Evolutionary conservation across 2,888 invertebrate genomes (phyloP), one percentile per base, ranked within the genome.

Genomic region (Atherix ibis): DNA sequence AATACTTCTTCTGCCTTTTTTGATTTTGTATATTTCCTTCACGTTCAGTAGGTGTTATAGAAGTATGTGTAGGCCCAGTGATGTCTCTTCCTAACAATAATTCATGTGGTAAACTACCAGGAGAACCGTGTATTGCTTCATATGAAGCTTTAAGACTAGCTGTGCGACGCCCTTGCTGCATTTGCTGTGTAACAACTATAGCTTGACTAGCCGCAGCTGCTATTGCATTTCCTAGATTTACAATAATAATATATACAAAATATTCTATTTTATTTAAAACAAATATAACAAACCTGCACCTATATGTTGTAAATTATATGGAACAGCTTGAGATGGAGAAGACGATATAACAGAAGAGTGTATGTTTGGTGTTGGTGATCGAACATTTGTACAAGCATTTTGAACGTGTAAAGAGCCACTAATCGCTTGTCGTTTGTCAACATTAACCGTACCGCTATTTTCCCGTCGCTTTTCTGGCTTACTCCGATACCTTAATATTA

Each of bases 191-290:
- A 2, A 91, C 91, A 4, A 87, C 91, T 40, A 95, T 92, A 1
- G 94, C 94, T 56, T 94, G 91, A 15, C 89, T 89, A 1, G 92
- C 94, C 2, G 94, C 92, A 0, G 84, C 88, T 1, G 87, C 91
- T 36, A 94, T 87, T 2, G 91, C 87, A 48, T 81, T 82, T 35
- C 78, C 71, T 38, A 12, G 3, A 27, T 24, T 17, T n/a, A 15
- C 14, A 28, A 26, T 10, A 22, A 24, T 5, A 25, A 6, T 22
- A 10, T 18, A 12, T 6, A 27, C 6, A 27, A 27, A 6, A 12
- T n/a, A n/a, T n/a, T n/a, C n/a, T n/a, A n/a, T n/a, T n/a, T n/a
- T n/a, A n/a, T n/a, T n/a, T n/a, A n/a, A n/a, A n/a, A n/a, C n/a
- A n/a, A n/a, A n/a, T n/a, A n/a, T n/a, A n/a, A 17, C 5, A 10